Evolutionary conservation across 2,113 vertebrate genomes (phyloP), one percentile per base, ranked within the genome.

Genomic region (Scomber japonicus): DNA sequence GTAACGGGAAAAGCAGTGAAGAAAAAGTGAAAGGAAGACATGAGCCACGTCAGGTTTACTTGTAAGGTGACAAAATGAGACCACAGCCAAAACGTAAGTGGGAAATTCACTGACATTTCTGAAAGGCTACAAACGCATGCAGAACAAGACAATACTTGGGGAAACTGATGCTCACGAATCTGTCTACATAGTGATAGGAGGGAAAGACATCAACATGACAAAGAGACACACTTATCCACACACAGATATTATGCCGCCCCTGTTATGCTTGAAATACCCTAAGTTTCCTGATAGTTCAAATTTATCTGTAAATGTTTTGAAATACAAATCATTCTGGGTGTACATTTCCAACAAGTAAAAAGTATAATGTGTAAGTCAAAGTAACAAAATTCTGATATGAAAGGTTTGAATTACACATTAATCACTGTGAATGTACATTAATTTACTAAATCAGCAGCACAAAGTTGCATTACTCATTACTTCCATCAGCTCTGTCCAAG

Each of bases 51-150:
- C 7, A 8, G 7, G 27, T 35, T 45, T 3, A 2, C 16, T 24
- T 17, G 19, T 16, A 79, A 88, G 78, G 86, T 88, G 87, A 78
- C 74, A 62, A 69, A 74, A 67, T 71, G 68, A 60, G 77, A 86
- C 15, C 12, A 17, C 55, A 35, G 30, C 17, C 13, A 69, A 67
- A 59, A 55, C 16, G 4, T 44, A 63, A 56, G 63, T 0, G 21
- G 45, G 57, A 89, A 86, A 89, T 63, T 82, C 88, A 86, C 46
- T 90, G 91, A 91, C 85, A 89, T 93, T 92, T 84, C 30, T 10
- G 6, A 75, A 88, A 63, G 24, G 62, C n/a, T 67, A 14, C 16
- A n/a, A 61, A 71, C 5, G 12, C 2, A 44, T 5, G 0, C 49
- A 62, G 49, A 60, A 13, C 9, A 2, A 55, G 49, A 64, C 78